Percentiles rank a stretch among this genome's conserved stretches.
Evolutionary conservation across 2,888 invertebrate species (phyloP).

Genomic region (Panzeria rudis): DNA sequence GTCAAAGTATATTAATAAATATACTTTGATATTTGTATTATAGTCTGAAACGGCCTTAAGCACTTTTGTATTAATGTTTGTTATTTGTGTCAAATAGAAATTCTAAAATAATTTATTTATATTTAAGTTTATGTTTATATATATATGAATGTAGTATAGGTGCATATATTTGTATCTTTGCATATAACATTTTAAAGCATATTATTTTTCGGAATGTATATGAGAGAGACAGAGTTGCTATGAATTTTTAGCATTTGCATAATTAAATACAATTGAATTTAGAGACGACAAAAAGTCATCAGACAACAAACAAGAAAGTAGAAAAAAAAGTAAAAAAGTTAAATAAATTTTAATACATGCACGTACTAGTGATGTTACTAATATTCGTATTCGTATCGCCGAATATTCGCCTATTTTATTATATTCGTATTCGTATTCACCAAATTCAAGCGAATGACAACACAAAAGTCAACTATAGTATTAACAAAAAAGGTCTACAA

Average conservation of each 20-base stretch:
- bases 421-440: too few species aligned
- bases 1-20: too few species aligned
- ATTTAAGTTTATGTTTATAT: slow-evolving; percentile 1
- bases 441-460: too few species aligned
- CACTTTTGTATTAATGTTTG: neutral
- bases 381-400: too few species aligned
- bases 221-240: neutral
- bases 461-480: too few species aligned
- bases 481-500: too few species aligned
- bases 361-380: too few species aligned
- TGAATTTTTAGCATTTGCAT: slow-evolving; percentile 68
- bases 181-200: slow-evolving; percentile 52
- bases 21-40: too few species aligned
- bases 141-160: too few species aligned
- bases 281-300: slow-evolving; percentile 68
- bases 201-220: slow-evolving; percentile 3
- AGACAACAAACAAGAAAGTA: slow-evolving; percentile 28
- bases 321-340: slow-evolving; percentile 10
- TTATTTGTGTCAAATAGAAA: slow-evolving; percentile 7
- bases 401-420: too few species aligned
- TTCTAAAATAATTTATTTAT: slow-evolving; percentile 25
- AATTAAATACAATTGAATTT: slow-evolving; percentile 73
- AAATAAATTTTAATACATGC: slow-evolving; percentile 9
- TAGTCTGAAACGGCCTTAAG: neutral
- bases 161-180: slow-evolving; percentile 41